A percentile compares a stretch with the other conserved stretches of the same genome.
Evolutionary conservation across 1,140 invertebrate species (phyloP).

Genomic region (Drosophila prosaltans): DNA sequence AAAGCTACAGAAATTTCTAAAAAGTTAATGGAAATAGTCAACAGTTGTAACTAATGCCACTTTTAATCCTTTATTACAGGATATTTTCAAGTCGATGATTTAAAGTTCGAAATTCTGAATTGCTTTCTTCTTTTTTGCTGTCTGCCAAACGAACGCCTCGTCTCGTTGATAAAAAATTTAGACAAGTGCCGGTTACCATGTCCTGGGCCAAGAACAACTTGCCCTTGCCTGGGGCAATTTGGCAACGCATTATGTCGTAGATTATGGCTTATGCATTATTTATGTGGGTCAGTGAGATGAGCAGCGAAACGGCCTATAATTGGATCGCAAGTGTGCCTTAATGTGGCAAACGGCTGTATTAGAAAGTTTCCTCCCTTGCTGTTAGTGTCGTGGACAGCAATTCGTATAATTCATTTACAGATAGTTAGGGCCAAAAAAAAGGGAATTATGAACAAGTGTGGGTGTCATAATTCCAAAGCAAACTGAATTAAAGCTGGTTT

Average conservation of each 20-base stretch:
- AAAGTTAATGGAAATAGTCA: too few species aligned
- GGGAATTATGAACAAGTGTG: too few species aligned
- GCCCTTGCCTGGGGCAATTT: slow-evolving; percentile 58
- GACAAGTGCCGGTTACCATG: slow-evolving; percentile 29
- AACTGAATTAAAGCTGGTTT: not conserved
- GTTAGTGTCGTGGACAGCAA: slow-evolving; percentile 48
- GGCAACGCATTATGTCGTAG: slow-evolving; percentile 71
- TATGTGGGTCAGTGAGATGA: slow-evolving; percentile 68
- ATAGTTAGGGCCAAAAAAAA: not conserved
- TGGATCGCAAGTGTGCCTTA: slow-evolving; percentile 65
- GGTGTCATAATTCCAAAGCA: not conserved
- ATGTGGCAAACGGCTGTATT: slow-evolving; percentile 45
- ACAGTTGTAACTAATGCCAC: too few species aligned
- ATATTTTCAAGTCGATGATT: not conserved
- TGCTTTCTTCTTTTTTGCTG: slow-evolving; percentile 14
- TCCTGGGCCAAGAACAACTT: slow-evolving; percentile 21
- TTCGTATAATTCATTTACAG: slow-evolving; percentile 43
- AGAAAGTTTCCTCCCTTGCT: not conserved
- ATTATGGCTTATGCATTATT: slow-evolving; percentile 78
- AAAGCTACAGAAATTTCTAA: too few species aligned
- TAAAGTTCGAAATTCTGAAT: not conserved
- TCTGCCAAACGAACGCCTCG: slow-evolving; percentile 42
- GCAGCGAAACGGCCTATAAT: slow-evolving; percentile 74
- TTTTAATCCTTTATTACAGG: slow-evolving; percentile 1
- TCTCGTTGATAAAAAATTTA: slow-evolving; percentile 67